Base-by-base conservation (phyloP, 2,797 vertebrate genomes). In the Ctenochaetus hawaiiensis region DNA sequence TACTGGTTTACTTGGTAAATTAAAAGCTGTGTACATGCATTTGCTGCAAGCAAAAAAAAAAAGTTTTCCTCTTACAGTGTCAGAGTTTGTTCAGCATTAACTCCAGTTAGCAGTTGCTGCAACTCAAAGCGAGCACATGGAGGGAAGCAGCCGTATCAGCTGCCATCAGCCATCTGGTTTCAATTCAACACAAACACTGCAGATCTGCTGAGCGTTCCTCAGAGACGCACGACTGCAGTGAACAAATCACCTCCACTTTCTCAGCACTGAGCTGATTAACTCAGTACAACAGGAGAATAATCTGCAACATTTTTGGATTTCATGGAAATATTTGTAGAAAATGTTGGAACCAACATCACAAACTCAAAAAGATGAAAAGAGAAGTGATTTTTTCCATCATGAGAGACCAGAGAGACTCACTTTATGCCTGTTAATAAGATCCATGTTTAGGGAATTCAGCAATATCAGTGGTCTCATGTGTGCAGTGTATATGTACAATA, bases 151-250 rank as follows among this genome's bases (percentile, higher is more conserved):
- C 10, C 6, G 6, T 34, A 64, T 68, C 39, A 37, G 71, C 77
- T 30, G 47, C 62, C 68, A 57, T 48, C 64, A 66, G 72, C 37
- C 89, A 84, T 89, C 78, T 87, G 88, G 71, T 89, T 91, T 69
- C 78, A 56, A 86, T 87, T 75, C 22, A 41, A 7, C 39, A 34
- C 17, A 4, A 79, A 45, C 0, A 1, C 49, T 23, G 20, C n/a
- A 18, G 72, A 64, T 67, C 63, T n/a, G 67, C 68, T 47, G 67
- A 70, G 56, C 16, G 67, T 26, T 67, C 53, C 37, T 78, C 63
- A 2, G 75, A 58, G 75, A 57, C 22, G 1, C 43, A 37, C 0
- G 11, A 52, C 81, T 39, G 34, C 39, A 4, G 22, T 13, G 20
- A 52, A 44, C 13, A 2, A 48, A 54, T 37, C 39, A 67, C 48